Percentiles rank a stretch among this genome's conserved stretches.
Conservation (phyloP, 2,888 invertebrate species). For the Eupithecia pulchellata region DNA sequence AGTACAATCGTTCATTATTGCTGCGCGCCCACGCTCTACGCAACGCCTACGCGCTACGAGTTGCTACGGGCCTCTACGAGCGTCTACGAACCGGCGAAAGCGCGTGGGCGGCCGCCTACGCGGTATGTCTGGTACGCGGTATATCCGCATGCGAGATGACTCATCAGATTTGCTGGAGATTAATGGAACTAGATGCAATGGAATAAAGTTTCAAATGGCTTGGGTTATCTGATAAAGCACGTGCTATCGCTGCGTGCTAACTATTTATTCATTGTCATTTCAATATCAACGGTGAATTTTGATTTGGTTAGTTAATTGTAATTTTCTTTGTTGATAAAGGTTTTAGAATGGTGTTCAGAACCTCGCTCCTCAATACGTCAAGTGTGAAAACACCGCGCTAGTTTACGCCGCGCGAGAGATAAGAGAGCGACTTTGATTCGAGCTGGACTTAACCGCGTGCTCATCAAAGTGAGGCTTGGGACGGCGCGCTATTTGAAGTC, state of each 20-base stretch:
- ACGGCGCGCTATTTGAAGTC: too few relatives aligned
- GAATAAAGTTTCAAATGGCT: constrained; percentile 16
- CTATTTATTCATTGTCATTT: not conserved
- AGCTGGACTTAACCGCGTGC: too few relatives aligned
- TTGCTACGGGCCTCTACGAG: constrained; percentile 7
- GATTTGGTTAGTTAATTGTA: too few relatives aligned
- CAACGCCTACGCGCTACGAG: constrained; percentile 61
- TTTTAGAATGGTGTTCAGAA: too few relatives aligned
- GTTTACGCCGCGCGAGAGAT: too few relatives aligned
- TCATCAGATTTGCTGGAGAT: constrained; percentile 27
- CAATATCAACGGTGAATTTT: not conserved
- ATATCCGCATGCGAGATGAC: constrained; percentile 32
- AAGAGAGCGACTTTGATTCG: too few relatives aligned
- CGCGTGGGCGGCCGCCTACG: constrained; percentile 50
- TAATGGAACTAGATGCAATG: constrained; percentile 10
- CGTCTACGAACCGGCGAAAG: constrained; percentile 42
- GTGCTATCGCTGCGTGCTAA: constrained; percentile 9
- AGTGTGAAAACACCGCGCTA: too few relatives aligned
- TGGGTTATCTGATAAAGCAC: not conserved
- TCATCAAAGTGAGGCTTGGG: too few relatives aligned
- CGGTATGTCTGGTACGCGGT: constrained; percentile 40
- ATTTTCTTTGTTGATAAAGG: too few relatives aligned
- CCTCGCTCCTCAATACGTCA: too few relatives aligned
- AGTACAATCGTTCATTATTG: not conserved
- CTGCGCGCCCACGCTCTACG: constrained; percentile 58